phyloP scores from a whole-genome alignment of 2,888 invertebrate species.

The Clanis bilineata region DNA sequence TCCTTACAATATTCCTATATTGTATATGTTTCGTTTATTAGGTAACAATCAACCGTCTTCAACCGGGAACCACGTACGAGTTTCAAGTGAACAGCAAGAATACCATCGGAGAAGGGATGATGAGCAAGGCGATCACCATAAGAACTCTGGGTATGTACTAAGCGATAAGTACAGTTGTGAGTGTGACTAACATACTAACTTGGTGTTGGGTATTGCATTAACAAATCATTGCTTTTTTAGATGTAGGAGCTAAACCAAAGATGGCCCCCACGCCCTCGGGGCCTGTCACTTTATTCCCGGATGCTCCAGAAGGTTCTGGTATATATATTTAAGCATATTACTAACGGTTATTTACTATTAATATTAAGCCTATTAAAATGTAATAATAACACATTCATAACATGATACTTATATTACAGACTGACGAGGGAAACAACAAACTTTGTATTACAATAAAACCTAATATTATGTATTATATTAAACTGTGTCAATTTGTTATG shows the following conservation, averaged over 20 bases:
- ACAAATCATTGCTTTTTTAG: slow-evolving; percentile 78
- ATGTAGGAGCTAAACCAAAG: slow-evolving; percentile 82
- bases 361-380: background rate
- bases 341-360: background rate
- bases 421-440: no score
- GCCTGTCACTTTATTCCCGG: slow-evolving; percentile 84
- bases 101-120: slow-evolving; percentile 96
- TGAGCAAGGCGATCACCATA: slow-evolving; percentile 95
- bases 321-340: slow-evolving; percentile 43
- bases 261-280: slow-evolving; percentile 82
- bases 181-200: slow-evolving; percentile 8
- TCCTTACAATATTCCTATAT: no score
- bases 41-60: slow-evolving; percentile 94
- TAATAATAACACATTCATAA: no score
- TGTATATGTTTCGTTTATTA: slow-evolving; percentile 38
- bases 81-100: slow-evolving; percentile 98
- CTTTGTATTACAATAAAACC: no score
- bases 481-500: no score
- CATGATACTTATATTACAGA: no score
- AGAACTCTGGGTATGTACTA: slow-evolving; percentile 90
- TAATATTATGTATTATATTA: no score
- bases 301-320: slow-evolving; percentile 88
- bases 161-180: background rate
- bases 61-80: slow-evolving; percentile 95
- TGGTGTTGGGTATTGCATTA: slow-evolving; percentile 42